A percentile compares a stretch with the other conserved stretches of the same genome.
These are phyloP conservation scores for Mythimna ferrago DNA, from an alignment of 2,888 invertebrate genomes.

Conservation along the genomic window DNA sequence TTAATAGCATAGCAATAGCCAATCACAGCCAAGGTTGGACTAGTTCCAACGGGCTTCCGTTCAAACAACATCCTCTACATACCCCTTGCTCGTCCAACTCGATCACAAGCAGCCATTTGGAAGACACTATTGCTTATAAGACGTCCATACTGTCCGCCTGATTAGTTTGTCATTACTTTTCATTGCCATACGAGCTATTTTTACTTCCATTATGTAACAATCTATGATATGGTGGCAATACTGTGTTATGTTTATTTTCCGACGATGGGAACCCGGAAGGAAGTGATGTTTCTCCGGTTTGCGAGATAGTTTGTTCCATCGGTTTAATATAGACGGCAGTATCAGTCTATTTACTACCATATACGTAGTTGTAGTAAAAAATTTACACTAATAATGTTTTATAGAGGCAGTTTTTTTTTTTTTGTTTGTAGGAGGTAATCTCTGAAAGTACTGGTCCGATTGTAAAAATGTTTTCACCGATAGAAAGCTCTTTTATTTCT, in stretches of 20 bases:
- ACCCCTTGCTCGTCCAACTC: neutral
- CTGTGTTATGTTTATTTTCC: slow-evolving; percentile 7
- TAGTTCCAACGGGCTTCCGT: slow-evolving; percentile 29
- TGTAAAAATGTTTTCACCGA: too few species aligned
- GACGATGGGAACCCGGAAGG: neutral
- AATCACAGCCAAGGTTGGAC: slow-evolving; percentile 34
- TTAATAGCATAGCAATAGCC: slow-evolving; percentile 7
- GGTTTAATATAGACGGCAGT: neutral
- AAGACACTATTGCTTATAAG: slow-evolving; percentile 38
- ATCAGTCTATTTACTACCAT: neutral
- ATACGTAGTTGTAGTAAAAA: neutral
- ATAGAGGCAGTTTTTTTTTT: too few species aligned
- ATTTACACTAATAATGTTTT: too few species aligned
- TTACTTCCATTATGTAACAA: slow-evolving; percentile 26
- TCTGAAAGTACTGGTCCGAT: too few species aligned
- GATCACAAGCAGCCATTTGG: slow-evolving; percentile 40
- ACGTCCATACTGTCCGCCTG: slow-evolving; percentile 27
- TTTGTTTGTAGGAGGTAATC: too few species aligned
- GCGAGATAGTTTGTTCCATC: neutral
- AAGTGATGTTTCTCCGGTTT: neutral
- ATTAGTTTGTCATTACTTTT: slow-evolving; percentile 57
- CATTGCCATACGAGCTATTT: slow-evolving; percentile 35
- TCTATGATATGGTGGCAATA: slow-evolving; percentile 1
- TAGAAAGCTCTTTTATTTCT: too few species aligned
- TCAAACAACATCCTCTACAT: slow-evolving; percentile 33